Percentiles rank a stretch among this genome's conserved stretches.
These are phyloP conservation scores for Aleiodes testaceus DNA, from an alignment of 2,888 invertebrate species.

Conservation along the genomic window DNA sequence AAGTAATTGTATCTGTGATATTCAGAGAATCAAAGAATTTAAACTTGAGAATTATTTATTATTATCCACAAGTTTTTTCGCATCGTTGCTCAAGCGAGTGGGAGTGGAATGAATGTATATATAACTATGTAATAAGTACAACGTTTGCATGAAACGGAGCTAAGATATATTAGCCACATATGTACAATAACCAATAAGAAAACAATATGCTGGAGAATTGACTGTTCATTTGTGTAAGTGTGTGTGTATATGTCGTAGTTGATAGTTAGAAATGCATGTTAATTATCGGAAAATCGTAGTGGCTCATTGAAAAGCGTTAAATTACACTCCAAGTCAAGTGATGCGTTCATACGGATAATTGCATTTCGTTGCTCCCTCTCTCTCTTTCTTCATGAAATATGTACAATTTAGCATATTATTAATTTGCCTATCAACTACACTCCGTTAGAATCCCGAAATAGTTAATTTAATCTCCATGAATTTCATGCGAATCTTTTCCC, in stretches of 20 bases:
- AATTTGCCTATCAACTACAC: too few relatives aligned
- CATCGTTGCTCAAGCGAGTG: slow-evolving; percentile 29
- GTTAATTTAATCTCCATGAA: too few relatives aligned
- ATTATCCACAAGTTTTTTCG: slow-evolving; percentile 16
- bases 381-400: not conserved
- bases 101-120: slow-evolving; percentile 4
- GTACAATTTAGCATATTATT: too few relatives aligned
- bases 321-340: slow-evolving; percentile 59
- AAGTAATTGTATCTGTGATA: too few relatives aligned
- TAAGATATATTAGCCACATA: not conserved
- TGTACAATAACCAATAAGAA: slow-evolving; percentile 8
- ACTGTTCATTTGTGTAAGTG: slow-evolving; percentile 7
- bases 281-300: slow-evolving; percentile 64
- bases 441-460: too few relatives aligned
- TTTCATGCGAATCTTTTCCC: too few relatives aligned
- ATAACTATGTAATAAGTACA: slow-evolving; percentile 1
- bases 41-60: slow-evolving; percentile 7
- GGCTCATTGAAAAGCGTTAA: slow-evolving; percentile 67
- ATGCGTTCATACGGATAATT: slow-evolving; percentile 67
- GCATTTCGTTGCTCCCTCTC: slow-evolving; percentile 46
- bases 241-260: slow-evolving; percentile 1
- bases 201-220: slow-evolving; percentile 27
- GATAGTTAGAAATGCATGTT: slow-evolving; percentile 48
- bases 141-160: not conserved
- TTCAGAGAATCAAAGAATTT: too few relatives aligned